These are phyloP conservation scores for Schlechtendalia chinensis DNA, from an alignment of 1,140 invertebrate genomes.

Conservation along the genomic window DNA sequence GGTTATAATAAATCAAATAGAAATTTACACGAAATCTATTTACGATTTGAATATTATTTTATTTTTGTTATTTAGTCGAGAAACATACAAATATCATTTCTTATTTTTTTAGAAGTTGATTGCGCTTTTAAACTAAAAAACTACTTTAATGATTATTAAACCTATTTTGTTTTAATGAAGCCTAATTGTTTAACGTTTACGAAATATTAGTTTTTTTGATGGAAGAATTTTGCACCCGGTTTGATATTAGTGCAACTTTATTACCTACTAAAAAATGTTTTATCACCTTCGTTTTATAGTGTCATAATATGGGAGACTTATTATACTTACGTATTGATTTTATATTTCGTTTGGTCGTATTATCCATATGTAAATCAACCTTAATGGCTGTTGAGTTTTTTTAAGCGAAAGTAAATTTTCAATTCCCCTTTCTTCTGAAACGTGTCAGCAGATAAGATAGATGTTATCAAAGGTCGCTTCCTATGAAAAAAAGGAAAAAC, in stretches of 20 bases:
- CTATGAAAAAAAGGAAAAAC: not conserved
- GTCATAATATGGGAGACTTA: not conserved
- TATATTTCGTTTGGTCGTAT: not conserved
- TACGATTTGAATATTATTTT: too few relatives aligned
- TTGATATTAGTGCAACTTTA: too few relatives aligned
- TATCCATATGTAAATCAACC: conserved; percentile 33
- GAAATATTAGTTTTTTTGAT: not conserved
- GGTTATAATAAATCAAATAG: too few relatives aligned
- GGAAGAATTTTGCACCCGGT: not conserved
- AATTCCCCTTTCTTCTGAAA: not conserved
- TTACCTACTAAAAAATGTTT: too few relatives aligned
- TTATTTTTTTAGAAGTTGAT: too few relatives aligned
- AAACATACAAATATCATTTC: too few relatives aligned
- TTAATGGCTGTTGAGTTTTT: conserved; percentile 16
- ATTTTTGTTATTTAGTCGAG: too few relatives aligned
- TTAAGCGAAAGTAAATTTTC: not conserved
- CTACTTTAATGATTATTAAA: too few relatives aligned
- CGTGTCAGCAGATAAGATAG: conserved; percentile 19
- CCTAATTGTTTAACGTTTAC: not conserved
- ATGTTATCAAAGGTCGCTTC: not conserved
- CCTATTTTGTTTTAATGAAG: too few relatives aligned
- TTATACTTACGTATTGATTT: not conserved
- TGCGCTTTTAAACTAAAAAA: too few relatives aligned
- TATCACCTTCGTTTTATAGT: not conserved
- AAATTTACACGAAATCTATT: too few relatives aligned